A percentile compares a stretch with the other conserved stretches of the same genome.
Evolutionary conservation across 1,140 invertebrate species (phyloP).

Genomic region (Rhagoletis zephyria): DNA sequence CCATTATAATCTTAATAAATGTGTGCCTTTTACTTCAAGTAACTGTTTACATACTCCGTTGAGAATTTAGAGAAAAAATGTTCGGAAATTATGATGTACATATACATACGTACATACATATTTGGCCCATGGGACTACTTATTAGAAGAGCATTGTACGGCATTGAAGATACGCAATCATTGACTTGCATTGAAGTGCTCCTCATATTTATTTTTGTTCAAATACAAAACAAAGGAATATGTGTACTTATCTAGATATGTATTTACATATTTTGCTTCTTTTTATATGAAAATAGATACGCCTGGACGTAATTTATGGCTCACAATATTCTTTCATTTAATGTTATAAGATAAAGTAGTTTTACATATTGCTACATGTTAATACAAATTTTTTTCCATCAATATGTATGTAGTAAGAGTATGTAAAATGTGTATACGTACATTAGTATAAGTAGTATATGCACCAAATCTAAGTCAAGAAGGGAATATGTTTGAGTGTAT

Average conservation of each 20-base stretch:
- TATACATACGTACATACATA: too few relatives aligned
- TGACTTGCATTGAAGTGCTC: neutral
- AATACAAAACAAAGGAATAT: neutral
- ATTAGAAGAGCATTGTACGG: neutral
- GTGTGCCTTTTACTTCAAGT: neutral
- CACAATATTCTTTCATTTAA: conserved; percentile 34
- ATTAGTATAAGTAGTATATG: too few relatives aligned
- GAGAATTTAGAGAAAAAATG: neutral
- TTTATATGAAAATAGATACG: neutral
- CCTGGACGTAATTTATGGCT: neutral
- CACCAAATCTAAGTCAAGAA: too few relatives aligned
- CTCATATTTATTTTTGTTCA: neutral
- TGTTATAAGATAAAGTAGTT: neutral
- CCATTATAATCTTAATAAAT: too few relatives aligned
- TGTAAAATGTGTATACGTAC: too few relatives aligned
- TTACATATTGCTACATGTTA: neutral
- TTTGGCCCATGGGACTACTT: neutral
- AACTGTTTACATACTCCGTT: neutral
- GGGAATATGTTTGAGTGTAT: neutral
- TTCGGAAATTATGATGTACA: neutral
- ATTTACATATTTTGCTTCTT: neutral
- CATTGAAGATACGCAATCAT: neutral
- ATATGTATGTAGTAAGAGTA: too few relatives aligned
- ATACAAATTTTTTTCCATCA: too few relatives aligned
- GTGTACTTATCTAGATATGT: neutral